Evolutionary conservation across 2,797 vertebrate species (phyloP).

Genomic region (Staurois parvus): DNA sequence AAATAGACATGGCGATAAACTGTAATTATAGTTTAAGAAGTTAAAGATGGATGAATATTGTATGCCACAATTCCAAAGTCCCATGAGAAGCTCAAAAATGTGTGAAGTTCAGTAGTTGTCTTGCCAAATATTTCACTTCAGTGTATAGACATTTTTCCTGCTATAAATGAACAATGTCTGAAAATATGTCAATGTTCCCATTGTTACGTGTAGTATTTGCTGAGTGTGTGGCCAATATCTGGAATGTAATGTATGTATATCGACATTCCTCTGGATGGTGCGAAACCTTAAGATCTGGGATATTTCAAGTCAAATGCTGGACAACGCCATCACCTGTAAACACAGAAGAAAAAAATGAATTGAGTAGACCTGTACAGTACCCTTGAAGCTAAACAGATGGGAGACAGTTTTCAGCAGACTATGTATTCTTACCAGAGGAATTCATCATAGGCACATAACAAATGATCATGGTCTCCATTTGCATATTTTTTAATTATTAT

Average conservation of each 20-base stretch:
- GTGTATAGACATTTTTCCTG: slow-evolving; percentile 28
- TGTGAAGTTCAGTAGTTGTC: slow-evolving; percentile 37
- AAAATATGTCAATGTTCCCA: slow-evolving; percentile 31
- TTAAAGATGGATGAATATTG: neutral
- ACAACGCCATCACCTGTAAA: neutral
- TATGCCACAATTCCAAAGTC: slow-evolving; percentile 9
- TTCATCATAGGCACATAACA: too few species aligned
- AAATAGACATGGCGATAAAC: neutral
- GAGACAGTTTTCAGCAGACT: neutral
- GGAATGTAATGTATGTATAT: slow-evolving; percentile 50
- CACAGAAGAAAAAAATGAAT: neutral
- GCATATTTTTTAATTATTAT: too few species aligned
- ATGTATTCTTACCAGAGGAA: neutral
- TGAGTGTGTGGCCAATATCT: slow-evolving; percentile 22
- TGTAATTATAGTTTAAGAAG: neutral
- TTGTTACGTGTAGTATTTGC: slow-evolving; percentile 13
- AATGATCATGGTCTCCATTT: too few species aligned
- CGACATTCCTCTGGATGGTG: slow-evolving; percentile 36
- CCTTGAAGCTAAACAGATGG: neutral
- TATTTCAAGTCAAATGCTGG: slow-evolving; percentile 3
- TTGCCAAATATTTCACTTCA: slow-evolving; percentile 42
- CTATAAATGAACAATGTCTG: slow-evolving; percentile 45
- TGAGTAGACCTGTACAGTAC: too few species aligned
- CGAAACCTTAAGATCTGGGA: slow-evolving; percentile 14
- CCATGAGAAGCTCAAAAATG: slow-evolving; percentile 27